Evolutionary conservation across 2,797 vertebrate species (phyloP).

Genomic region (Paedocypris micromegethes): DNA sequence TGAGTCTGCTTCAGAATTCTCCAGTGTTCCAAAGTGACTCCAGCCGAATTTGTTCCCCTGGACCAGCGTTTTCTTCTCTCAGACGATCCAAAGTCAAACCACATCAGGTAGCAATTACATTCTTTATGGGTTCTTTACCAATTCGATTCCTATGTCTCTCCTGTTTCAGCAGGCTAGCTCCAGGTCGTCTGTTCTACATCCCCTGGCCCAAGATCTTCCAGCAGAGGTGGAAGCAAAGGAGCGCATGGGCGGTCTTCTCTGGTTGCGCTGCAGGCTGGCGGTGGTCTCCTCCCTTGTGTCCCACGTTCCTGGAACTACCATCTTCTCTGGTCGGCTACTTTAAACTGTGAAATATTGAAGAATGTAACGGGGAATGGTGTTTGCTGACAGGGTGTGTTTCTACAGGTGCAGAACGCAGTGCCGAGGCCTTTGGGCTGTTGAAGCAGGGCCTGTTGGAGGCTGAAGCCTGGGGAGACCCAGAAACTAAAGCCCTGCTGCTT

Average conservation of each 20-base stretch:
- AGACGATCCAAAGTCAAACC: constrained; percentile 31
- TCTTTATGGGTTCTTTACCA: not conserved
- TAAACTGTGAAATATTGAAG: constrained; percentile 1
- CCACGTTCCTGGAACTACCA: constrained; percentile 59
- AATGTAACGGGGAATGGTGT: not conserved
- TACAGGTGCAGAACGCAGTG: constrained; percentile 69
- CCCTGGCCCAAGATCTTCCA: constrained; percentile 46
- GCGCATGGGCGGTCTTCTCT: constrained; percentile 66
- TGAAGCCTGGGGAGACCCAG: constrained; percentile 69
- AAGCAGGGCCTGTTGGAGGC: constrained; percentile 76
- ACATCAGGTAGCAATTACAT: constrained; percentile 46
- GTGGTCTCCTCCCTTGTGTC: constrained; percentile 67
- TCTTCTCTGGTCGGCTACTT: constrained; percentile 53
- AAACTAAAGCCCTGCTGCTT: constrained; percentile 77
- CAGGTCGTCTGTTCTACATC: not conserved
- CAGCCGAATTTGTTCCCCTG: not conserved
- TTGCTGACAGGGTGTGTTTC: constrained; percentile 8
- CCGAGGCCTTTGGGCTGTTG: constrained; percentile 66
- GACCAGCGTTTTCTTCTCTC: constrained; percentile 21
- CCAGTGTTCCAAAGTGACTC: constrained; percentile 55
- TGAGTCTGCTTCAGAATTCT: constrained; percentile 77
- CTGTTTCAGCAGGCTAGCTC: constrained; percentile 19
- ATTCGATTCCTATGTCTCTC: not conserved
- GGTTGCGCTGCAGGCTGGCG: constrained; percentile 76
- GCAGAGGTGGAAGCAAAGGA: constrained; percentile 65